Evolutionary conservation across 1,140 invertebrate species (phyloP).

Genomic region (Cyclina sinensis): DNA sequence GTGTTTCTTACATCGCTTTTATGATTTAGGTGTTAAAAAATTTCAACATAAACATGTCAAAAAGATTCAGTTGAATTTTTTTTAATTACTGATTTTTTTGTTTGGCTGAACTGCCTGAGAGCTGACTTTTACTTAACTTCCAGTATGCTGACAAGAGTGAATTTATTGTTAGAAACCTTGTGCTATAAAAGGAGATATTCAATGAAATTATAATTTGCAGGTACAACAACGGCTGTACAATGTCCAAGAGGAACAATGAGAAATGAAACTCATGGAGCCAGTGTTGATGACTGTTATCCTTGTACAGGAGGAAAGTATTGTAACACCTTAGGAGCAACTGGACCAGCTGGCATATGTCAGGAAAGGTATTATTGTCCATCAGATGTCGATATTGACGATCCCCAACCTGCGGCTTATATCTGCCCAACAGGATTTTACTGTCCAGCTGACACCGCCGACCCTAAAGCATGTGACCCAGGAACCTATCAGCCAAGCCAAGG

Average conservation of each 20-base stretch:
- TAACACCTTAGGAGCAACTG: conserved; percentile 67
- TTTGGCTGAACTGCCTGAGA: no score
- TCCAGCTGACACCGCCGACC: conserved; percentile 72
- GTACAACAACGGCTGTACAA: conserved; percentile 70
- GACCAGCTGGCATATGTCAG: conserved; percentile 76
- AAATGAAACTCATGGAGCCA: conserved; percentile 73
- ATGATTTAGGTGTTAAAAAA: no score
- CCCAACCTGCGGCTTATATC: conserved; percentile 73
- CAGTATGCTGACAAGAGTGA: no score
- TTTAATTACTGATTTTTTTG: no score
- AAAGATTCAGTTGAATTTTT: no score
- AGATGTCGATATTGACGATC: conserved; percentile 73
- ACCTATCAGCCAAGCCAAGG: conserved; percentile 80
- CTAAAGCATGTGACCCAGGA: conserved; percentile 79
- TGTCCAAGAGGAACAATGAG: conserved; percentile 80
- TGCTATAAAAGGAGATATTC: no score
- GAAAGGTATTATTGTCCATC: conserved; percentile 83
- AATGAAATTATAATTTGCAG: no score
- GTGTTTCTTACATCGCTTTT: no score
- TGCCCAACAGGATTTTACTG: conserved; percentile 83
- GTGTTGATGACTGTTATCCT: conserved; percentile 76
- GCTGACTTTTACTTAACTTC: no score
- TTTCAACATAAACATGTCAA: no score
- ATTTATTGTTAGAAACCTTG: no score
- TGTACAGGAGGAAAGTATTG: conserved; percentile 83